Percentiles rank a stretch among this genome's conserved stretches.
Conservation (phyloP, 2,797 vertebrate species). For the Vipera ursinii region DNA sequence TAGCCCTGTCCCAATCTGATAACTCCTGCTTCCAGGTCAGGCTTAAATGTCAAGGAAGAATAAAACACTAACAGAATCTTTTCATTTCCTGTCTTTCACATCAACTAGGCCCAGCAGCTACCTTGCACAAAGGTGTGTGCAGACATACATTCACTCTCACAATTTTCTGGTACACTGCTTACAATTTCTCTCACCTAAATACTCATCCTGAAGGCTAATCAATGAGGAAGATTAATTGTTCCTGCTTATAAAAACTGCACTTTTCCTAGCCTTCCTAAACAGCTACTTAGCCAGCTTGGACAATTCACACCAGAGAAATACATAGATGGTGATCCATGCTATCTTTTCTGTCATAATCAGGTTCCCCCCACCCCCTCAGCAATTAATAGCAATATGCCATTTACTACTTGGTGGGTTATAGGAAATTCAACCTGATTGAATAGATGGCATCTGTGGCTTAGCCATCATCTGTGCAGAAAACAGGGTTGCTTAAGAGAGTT, state of each 20-base stretch:
- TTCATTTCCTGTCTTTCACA: not conserved
- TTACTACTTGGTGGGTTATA: not conserved
- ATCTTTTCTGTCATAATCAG: not conserved
- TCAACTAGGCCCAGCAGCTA: not conserved
- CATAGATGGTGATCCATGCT: not conserved
- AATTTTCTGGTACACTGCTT: not conserved
- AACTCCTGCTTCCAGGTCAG: not conserved
- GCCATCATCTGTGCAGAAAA: not conserved
- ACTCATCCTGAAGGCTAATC: fast-evolving
- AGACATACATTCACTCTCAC: not conserved
- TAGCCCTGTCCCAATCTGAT: not conserved
- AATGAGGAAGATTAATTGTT: not conserved
- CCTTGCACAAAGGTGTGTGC: not conserved
- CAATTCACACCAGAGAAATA: not conserved
- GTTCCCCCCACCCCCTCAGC: not conserved
- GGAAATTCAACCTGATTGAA: not conserved
- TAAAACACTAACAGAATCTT: not conserved
- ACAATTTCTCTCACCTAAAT: not conserved
- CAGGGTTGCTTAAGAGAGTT: not conserved
- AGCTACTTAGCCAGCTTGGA: not conserved
- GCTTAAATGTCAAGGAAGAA: not conserved
- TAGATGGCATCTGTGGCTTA: not conserved
- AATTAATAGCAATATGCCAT: not conserved
- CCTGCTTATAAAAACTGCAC: not conserved
- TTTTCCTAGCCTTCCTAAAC: not conserved